Evolutionary conservation across 2,797 vertebrate genomes (phyloP).

Genomic region (Spizella passerina): DNA sequence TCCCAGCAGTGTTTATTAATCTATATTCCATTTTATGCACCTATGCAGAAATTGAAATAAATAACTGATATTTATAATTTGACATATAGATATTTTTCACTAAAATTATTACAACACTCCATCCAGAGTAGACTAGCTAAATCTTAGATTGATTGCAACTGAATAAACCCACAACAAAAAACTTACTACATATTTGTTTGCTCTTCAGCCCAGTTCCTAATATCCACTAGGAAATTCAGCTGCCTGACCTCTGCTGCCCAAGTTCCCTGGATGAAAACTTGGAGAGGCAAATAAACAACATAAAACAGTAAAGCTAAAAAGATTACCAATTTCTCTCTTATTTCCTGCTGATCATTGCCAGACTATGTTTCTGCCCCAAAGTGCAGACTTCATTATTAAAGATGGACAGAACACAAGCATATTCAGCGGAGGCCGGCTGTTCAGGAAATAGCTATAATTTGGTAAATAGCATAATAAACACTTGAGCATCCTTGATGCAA

Average conservation of each 20-base stretch:
- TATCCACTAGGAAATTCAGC: conserved; percentile 5
- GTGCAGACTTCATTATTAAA: conserved; percentile 68
- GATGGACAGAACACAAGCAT: conserved; percentile 64
- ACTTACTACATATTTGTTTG: not conserved
- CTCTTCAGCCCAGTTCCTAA: not conserved
- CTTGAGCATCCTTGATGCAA: conserved; percentile 75
- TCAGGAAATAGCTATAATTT: conserved; percentile 80
- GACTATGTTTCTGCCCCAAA: conserved; percentile 66
- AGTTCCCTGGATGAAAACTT: conserved; percentile 40
- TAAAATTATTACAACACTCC: not conserved
- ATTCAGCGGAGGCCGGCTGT: conserved; percentile 61
- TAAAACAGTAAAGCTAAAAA: conserved; percentile 62
- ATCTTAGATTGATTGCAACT: not conserved
- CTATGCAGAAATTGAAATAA: not conserved
- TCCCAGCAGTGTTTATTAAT: not conserved
- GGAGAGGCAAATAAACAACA: conserved; percentile 24
- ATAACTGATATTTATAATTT: not conserved
- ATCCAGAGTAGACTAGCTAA: not conserved
- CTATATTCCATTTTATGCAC: not conserved
- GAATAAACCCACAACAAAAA: not conserved
- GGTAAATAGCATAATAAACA: conserved; percentile 76
- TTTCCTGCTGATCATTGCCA: conserved; percentile 70
- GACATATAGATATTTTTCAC: not conserved
- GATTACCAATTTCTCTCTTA: conserved; percentile 67
- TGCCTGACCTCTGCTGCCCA: not conserved